Percentiles rank a stretch among this genome's conserved stretches.
Evolutionary conservation across 2,113 vertebrate species (phyloP).

Genomic region (Apteryx mantelli): DNA sequence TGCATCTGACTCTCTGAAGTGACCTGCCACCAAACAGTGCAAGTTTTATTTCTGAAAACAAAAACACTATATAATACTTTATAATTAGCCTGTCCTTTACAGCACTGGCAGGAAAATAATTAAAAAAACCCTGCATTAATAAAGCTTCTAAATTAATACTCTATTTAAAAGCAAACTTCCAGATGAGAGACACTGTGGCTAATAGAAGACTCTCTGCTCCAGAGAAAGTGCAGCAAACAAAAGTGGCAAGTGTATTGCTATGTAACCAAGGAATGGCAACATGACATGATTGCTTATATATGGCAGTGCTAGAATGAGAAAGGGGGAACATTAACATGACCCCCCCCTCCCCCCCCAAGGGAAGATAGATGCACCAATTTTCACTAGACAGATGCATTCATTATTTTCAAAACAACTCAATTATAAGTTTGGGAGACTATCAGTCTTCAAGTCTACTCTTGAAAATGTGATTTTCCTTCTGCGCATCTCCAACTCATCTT

Average conservation of each 20-base stretch:
- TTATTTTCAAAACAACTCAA: not conserved
- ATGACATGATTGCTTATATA: not conserved
- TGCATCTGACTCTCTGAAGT: not conserved
- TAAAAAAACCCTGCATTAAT: not conserved
- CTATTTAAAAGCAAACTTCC: not conserved
- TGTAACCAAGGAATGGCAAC: not conserved
- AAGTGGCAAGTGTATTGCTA: not conserved
- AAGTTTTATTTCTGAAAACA: not conserved
- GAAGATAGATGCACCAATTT: not conserved
- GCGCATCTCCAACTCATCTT: not conserved
- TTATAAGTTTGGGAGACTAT: not conserved
- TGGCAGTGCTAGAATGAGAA: not conserved
- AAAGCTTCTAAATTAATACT: not conserved
- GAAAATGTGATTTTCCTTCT: not conserved
- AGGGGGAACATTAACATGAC: not conserved
- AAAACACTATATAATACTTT: not conserved
- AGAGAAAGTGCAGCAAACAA: not conserved
- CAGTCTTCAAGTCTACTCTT: not conserved
- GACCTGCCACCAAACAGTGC: not conserved
- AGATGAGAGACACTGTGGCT: not conserved
- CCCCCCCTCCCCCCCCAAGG: accelerated
- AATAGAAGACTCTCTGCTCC: not conserved
- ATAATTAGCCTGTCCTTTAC: not conserved
- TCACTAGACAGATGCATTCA: not conserved
- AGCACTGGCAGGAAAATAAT: not conserved